Base-by-base conservation (phyloP, 2,113 vertebrate species). In the Ivindomyrus marchei region DNA sequence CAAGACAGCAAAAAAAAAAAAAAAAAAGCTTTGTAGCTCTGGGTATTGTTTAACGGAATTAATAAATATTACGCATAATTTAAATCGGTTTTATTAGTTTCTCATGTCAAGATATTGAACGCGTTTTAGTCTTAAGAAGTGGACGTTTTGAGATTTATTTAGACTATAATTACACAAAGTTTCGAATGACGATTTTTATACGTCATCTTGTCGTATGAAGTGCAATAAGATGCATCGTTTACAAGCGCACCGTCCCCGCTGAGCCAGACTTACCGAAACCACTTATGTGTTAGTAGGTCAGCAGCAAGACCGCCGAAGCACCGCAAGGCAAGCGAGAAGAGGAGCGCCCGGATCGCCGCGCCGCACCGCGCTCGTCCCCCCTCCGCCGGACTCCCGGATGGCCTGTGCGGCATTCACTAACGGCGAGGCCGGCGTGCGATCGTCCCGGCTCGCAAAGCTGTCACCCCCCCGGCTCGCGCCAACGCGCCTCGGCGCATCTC, bases 341-440 rank as follows among this genome's bases (percentile, higher is more conserved):
- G 36, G 31, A 77, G 27, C 36, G 11, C 15, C 31, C 31, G n/a
- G 62, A 66, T 66, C 24, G 62, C 24, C 8, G 62, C 62, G 62
- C 24, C 8, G 62, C 62, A 9, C 24, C 24, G 62, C 62, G n/a
- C 62, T 27, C 70, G 27, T 47, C 27, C 77, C 66, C 53, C 87
- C 42, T 52, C 88, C 77, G 24, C 88, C 11, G 88, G 87, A 91
- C 90, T 52, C 88, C 83, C 85, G 77, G 21, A 91, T 91, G 49
- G 90, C 45, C 83, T 83, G 87, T 42, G 90, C 87, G 58, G 66
- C 83, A 83, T 84, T 21, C 53, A 52, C 58, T 80, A 52, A 85
- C 62, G 87, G 50, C 66, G 47, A 88, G 88, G 70, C 46, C 50
- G 46, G 49, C 39, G 74, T 52, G 90, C 50, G 56, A 47, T 39